Evolutionary conservation across 2,888 invertebrate species (phyloP).

Genomic region (Amiota mariae): DNA sequence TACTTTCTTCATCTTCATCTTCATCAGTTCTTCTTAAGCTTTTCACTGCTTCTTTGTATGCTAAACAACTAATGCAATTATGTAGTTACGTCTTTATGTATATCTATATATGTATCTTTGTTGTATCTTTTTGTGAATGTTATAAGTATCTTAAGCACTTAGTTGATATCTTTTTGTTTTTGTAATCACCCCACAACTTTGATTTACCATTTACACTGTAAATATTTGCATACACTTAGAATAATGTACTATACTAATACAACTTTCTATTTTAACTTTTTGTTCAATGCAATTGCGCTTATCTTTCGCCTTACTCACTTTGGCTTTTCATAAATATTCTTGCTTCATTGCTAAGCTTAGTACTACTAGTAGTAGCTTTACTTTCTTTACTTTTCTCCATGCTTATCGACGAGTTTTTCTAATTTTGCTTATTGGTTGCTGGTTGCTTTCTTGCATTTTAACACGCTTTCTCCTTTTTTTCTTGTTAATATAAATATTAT

Average conservation of each 20-base stretch:
- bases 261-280: neutral
- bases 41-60: neutral
- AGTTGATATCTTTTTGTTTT: no score
- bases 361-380: no score
- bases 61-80: slow-evolving; percentile 10
- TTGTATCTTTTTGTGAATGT: no score
- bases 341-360: no score
- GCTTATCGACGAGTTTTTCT: slow-evolving; percentile 13
- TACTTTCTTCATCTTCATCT: no score
- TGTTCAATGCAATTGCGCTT: no score
- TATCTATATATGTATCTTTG: neutral
- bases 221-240: slow-evolving; percentile 14
- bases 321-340: no score
- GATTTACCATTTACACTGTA: slow-evolving; percentile 1
- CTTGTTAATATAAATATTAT: no score
- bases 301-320: no score
- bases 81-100: neutral
- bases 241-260: neutral
- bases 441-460: slow-evolving; percentile 5
- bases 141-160: neutral
- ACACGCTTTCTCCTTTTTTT: neutral
- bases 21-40: no score
- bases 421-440: slow-evolving; percentile 5
- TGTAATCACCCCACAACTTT: no score
- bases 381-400: neutral